These are phyloP conservation scores for Pan troglodytes DNA, from an alignment of 2,113 vertebrate genomes.

Conservation along the genomic window NHGRI_mPanTro3-v2.1_pri NC_072404.2:44151501-44152000, in stretches of 20 bases:
- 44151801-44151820: background rate
- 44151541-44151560: background rate
- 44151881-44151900: no score
- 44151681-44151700: background rate
- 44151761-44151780: background rate
- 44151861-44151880: no score
- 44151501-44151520: background rate
- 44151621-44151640: background rate
- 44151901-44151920: no score
- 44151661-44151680: background rate
- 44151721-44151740: background rate
- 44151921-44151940: background rate
- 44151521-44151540: background rate
- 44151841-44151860: background rate
- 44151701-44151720: background rate
- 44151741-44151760: background rate
- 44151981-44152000: background rate
- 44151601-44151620: background rate
- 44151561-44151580: background rate
- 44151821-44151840: background rate
- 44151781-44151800: background rate
- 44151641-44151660: background rate
- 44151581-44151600: background rate
- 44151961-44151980: background rate
- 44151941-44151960: background rate